Base-by-base conservation (phyloP, 2,797 vertebrate species). In the Mastacembelus armatus region DNA sequence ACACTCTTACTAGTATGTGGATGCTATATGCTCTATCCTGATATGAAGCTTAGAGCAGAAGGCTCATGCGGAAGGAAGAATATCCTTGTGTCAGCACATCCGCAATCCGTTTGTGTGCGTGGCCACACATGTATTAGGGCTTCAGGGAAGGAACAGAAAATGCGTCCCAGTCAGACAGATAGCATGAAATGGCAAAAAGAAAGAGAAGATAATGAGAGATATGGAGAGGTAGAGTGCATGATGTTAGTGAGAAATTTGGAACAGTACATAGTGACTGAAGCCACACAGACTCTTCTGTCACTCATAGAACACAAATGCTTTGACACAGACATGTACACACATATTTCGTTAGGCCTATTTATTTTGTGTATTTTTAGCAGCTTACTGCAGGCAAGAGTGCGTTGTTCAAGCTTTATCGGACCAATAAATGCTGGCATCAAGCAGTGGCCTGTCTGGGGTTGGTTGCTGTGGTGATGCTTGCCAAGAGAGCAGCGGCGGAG, bases 21-120 rank as follows among this genome's bases (percentile, higher is more conserved):
- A 77, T 74, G 36, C 50, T 55, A 12, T 67, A 69, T 51, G 59
- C 50, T 63, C 48, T 38, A 32, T 82, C 66, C 68, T 89, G 72
- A 86, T 82, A 82, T 27, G 57, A 57, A 79, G 81, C 83, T 82
- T 75, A 77, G 80, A 86, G 73, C 77, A 85, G 83, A 80, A 73
- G 68, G 63, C 71, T 86, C 70, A 74, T 80, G 67, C 63, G 44
- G 72, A 82, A 78, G 73, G 77, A 80, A 67, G 65, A 87, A 87
- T 81, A 79, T 88, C 74, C 80, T 74, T 64, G 85, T 87, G 86
- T 90, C 88, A 89, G 89, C 89, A 89, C 74, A 88, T 88, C 74
- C 56, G 54, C 74, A 68, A 74, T 83, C 64, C 38, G 24, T 78
- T 10, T 49, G 45, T 52, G 60, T 74, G 59, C 52, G 45, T 60